These are phyloP conservation scores for Tetramorium parvispinum DNA, from an alignment of 1,140 invertebrate genomes.

Conservation along the genomic window DNA sequence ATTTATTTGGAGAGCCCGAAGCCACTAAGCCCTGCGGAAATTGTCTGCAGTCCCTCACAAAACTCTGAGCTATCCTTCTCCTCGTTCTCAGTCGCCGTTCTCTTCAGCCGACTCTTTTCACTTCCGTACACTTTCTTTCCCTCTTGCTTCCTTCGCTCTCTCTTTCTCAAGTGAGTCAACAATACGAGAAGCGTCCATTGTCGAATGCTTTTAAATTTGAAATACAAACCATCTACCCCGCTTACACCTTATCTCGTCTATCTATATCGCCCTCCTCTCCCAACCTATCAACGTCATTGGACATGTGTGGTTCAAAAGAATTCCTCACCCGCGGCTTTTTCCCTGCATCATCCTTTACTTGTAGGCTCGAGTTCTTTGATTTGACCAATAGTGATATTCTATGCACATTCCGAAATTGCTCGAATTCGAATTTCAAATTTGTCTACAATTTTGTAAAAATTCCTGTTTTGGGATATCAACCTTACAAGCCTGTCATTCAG, in stretches of 20 bases:
- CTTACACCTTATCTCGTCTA: constrained; percentile 11
- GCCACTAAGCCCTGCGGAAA: constrained; percentile 78
- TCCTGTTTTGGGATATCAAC: no score
- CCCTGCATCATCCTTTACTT: not conserved
- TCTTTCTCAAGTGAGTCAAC: constrained; percentile 77
- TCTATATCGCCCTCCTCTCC: not conserved
- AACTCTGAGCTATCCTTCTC: constrained; percentile 67
- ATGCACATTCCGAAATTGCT: not conserved
- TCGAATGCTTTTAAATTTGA: constrained; percentile 86
- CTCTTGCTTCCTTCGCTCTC: constrained; percentile 26
- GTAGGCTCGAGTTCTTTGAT: not conserved
- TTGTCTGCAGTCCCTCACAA: constrained; percentile 77
- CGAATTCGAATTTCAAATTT: not conserved
- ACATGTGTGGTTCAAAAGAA: constrained; percentile 55
- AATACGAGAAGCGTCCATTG: constrained; percentile 83
- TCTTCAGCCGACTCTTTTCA: constrained; percentile 31
- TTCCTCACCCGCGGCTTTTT: constrained; percentile 62
- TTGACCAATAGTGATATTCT: not conserved
- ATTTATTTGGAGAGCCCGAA: constrained; percentile 76
- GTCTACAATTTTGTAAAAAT: no score
- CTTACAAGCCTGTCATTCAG: no score
- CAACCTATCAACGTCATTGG: constrained; percentile 68
- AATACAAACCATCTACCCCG: constrained; percentile 84
- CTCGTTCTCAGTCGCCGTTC: constrained; percentile 55
- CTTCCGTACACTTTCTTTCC: constrained; percentile 42